These are phyloP conservation scores for Leptura quadrifasciata DNA, from an alignment of 2,888 invertebrate species.

Conservation along the genomic window DNA sequence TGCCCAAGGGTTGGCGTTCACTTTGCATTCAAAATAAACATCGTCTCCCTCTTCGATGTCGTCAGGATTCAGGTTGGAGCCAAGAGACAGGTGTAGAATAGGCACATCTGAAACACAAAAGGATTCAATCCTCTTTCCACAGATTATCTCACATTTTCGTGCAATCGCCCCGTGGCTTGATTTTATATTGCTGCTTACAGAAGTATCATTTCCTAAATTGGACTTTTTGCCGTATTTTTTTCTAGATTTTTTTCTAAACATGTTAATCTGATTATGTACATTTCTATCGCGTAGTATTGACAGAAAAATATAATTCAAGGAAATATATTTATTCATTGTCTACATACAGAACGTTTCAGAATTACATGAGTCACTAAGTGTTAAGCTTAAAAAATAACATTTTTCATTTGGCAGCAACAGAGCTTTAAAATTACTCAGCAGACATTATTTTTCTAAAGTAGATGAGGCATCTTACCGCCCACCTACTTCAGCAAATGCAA, in stretches of 20 bases:
- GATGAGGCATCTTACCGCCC: too few species aligned
- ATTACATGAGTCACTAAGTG: too few species aligned
- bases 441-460: too few species aligned
- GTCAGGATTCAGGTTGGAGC: slow-evolving; percentile 85
- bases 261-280: not conserved
- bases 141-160: slow-evolving; percentile 60
- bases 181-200: slow-evolving; percentile 67
- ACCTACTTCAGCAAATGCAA: too few species aligned
- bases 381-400: too few species aligned
- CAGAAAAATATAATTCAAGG: not conserved
- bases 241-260: not conserved
- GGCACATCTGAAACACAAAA: slow-evolving; percentile 79
- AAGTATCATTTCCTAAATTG: slow-evolving; percentile 45
- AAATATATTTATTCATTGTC: too few species aligned
- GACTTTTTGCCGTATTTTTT: slow-evolving; percentile 16
- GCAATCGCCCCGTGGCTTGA: slow-evolving; percentile 63
- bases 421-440: too few species aligned
- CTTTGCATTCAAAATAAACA: slow-evolving; percentile 88
- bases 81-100: slow-evolving; percentile 81
- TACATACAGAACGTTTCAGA: too few species aligned
- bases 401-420: too few species aligned
- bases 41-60: slow-evolving; percentile 89
- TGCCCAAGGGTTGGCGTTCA: slow-evolving; percentile 85
- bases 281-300: not conserved
- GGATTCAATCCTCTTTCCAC: slow-evolving; percentile 65